Conservation (phyloP, 2,888 invertebrate species). For the Thereva nobilitata region DNA sequence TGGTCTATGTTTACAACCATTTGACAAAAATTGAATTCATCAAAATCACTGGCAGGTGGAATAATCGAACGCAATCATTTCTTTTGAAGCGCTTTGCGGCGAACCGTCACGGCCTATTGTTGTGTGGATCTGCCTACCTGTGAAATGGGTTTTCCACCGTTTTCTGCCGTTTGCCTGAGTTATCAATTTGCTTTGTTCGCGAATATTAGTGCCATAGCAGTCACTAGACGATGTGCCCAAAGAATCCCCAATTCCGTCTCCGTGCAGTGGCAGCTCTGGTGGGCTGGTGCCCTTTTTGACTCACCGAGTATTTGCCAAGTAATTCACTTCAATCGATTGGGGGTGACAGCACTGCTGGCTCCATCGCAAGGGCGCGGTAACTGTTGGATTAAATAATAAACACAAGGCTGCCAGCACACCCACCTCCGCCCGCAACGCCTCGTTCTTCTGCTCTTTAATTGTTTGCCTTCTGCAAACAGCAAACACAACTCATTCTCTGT, state of each 20-base stretch:
- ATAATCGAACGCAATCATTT: conserved; percentile 4
- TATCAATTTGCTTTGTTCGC: conserved; percentile 20
- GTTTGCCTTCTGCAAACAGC: conserved; percentile 28
- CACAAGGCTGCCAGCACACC: conserved; percentile 26
- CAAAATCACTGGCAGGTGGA: conserved; percentile 17
- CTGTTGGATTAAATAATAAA: conserved; percentile 35
- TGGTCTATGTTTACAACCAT: conserved; percentile 18
- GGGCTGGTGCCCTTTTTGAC: neutral
- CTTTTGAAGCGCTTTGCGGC: conserved; percentile 6
- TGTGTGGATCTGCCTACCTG: neutral
- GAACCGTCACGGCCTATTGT: conserved; percentile 10
- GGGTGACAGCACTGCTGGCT: conserved; percentile 12
- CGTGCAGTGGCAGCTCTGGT: neutral
- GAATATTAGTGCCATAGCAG: conserved; percentile 21
- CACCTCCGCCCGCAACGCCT: conserved; percentile 11
- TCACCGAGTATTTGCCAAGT: conserved; percentile 10
- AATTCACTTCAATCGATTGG: conserved; percentile 16
- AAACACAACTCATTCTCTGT: conserved; percentile 37
- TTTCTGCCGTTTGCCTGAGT: conserved; percentile 4
- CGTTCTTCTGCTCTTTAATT: conserved; percentile 9
- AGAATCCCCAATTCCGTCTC: conserved; percentile 1
- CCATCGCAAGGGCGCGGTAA: conserved; percentile 9
- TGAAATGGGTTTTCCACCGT: conserved; percentile 18
- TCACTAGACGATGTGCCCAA: conserved; percentile 3
- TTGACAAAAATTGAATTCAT: conserved; percentile 30